These are phyloP conservation scores for Molossus molossus DNA, from an alignment of 2,797 vertebrate species.

Conservation along the genomic window DNA sequence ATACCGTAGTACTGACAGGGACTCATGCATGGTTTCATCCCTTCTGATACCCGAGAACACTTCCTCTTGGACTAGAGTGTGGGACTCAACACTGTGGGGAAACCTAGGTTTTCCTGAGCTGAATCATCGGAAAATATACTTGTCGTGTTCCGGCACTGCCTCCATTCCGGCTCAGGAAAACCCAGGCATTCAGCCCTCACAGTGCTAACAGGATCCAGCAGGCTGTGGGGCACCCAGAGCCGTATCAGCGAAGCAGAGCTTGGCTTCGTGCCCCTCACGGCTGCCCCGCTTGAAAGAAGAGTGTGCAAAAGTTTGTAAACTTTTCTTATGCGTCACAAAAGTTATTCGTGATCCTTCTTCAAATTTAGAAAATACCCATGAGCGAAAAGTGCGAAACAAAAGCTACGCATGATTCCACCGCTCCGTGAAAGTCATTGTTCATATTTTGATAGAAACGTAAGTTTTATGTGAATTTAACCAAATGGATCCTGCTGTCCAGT, in stretches of 20 bases:
- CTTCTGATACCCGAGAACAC: not conserved
- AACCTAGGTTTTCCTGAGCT: not conserved
- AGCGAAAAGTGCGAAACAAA: not conserved
- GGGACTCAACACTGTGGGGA: not conserved
- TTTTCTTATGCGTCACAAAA: not conserved
- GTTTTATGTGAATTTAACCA: not conserved
- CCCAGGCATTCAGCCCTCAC: not conserved
- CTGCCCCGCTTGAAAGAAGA: not conserved
- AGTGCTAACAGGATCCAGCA: not conserved
- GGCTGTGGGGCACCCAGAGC: not conserved
- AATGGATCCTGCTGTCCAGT: not conserved
- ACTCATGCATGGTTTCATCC: not conserved
- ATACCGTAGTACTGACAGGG: not conserved
- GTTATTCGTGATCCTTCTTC: not conserved
- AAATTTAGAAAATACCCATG: conserved; percentile 2
- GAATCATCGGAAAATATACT: not conserved
- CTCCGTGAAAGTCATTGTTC: not conserved
- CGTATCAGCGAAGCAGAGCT: too few species aligned
- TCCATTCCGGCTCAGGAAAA: not conserved
- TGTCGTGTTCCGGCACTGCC: not conserved
- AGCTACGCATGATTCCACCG: not conserved
- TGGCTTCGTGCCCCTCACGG: not conserved
- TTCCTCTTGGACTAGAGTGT: not conserved
- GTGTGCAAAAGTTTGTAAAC: not conserved
- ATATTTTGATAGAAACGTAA: not conserved